These are phyloP conservation scores for Cassiopea andromeda DNA, from an alignment of 30 jellyfish, hydroid and myxozoan genomes.

Conservation along the genomic window DNA sequence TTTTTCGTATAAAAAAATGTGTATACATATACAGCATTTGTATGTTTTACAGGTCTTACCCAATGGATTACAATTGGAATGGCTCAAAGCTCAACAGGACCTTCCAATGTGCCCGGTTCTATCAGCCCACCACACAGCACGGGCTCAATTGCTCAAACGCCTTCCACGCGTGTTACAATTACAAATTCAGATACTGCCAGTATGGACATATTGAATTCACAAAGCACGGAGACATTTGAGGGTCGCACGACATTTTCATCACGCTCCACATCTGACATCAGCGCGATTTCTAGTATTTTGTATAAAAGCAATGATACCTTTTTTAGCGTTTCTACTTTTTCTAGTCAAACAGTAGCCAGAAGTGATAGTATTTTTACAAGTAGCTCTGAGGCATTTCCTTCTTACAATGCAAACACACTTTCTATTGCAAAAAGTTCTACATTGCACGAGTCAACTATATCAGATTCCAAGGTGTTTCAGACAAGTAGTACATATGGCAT, in stretches of 20 bases:
- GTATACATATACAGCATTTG: background rate
- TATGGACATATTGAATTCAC: background rate
- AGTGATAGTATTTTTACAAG: background rate
- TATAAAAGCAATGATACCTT: background rate
- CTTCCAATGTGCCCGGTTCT: background rate
- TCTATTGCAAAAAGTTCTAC: background rate
- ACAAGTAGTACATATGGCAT: background rate
- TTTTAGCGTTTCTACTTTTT: background rate
- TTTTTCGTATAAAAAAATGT: background rate
- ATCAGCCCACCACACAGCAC: background rate
- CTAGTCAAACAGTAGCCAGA: background rate
- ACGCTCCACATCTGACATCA: background rate
- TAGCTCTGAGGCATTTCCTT: background rate
- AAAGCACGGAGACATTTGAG: background rate
- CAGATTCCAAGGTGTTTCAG: background rate
- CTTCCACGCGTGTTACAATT: no score
- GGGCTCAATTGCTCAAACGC: background rate
- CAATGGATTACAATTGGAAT: conserved; percentile 6
- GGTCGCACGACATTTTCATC: background rate
- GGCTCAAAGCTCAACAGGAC: background rate
- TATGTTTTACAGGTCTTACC: background rate
- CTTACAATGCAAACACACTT: background rate
- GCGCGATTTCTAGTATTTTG: background rate
- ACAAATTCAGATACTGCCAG: background rate
- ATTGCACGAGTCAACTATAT: background rate